phyloP scores from a whole-genome alignment of 2,797 vertebrate genomes.

The Cirrhinus mrigala region DNA sequence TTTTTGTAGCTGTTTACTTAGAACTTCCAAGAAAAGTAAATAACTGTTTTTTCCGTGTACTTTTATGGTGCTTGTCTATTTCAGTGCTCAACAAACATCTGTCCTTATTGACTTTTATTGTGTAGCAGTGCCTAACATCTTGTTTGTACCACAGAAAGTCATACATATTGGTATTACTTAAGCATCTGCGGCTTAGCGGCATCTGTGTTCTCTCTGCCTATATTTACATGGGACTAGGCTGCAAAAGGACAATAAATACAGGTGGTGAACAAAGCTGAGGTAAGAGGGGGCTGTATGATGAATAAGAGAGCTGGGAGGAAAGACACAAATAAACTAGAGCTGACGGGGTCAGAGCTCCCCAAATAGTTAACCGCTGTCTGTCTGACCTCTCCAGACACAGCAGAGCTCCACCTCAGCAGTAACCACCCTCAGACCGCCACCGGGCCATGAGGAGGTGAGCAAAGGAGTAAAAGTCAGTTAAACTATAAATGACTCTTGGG shows the following conservation, averaged over 20 bases:
- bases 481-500: background rate
- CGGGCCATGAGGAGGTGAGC: slow-evolving; percentile 7
- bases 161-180: slow-evolving; percentile 10
- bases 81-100: background rate
- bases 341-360: slow-evolving; percentile 29
- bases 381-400: slow-evolving; percentile 15
- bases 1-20: too few relatives aligned
- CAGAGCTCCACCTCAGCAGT: slow-evolving; percentile 3
- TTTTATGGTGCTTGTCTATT: background rate
- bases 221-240: background rate
- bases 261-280: slow-evolving; percentile 29
- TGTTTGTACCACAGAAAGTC: background rate
- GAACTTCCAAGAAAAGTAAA: too few relatives aligned
- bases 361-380: slow-evolving; percentile 24
- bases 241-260: background rate
- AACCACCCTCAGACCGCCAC: background rate
- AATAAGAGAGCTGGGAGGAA: slow-evolving; percentile 24
- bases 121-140: background rate
- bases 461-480: background rate
- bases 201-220: slow-evolving; percentile 4
- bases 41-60: background rate
- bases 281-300: slow-evolving; percentile 6
- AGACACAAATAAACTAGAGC: slow-evolving; percentile 50
- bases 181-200: background rate
- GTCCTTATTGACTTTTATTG: background rate